Conservation (phyloP, 1,140 invertebrate genomes). For the Dendrolimus kikuchii region DNA sequence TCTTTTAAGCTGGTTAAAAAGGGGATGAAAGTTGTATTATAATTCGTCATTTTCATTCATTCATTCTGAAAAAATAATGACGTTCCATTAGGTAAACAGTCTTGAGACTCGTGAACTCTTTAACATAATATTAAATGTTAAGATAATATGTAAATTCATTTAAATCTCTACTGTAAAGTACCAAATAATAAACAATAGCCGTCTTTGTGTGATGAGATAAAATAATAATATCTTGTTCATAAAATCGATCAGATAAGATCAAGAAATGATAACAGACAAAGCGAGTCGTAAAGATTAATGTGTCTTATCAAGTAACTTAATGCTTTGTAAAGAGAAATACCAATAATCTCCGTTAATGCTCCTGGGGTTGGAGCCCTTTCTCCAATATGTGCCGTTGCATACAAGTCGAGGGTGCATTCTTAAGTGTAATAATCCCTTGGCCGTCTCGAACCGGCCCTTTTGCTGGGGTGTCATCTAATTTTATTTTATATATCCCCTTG, state of each 20-base stretch:
- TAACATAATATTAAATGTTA: too few species aligned
- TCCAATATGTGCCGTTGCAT: constrained; percentile 32
- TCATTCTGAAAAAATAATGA: too few species aligned
- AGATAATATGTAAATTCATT: too few species aligned
- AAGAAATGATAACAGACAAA: constrained; percentile 26
- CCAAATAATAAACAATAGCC: background rate
- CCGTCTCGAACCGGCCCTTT: constrained; percentile 30
- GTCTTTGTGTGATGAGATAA: constrained; percentile 6
- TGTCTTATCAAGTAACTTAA: constrained; percentile 51
- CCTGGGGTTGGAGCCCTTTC: constrained; percentile 42
- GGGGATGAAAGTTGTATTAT: too few species aligned
- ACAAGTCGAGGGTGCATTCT: constrained; percentile 48
- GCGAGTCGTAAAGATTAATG: constrained; percentile 44
- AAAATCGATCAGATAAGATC: too few species aligned
- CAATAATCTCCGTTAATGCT: constrained; percentile 52
- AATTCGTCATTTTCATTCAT: too few species aligned
- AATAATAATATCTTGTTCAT: too few species aligned
- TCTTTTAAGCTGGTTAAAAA: too few species aligned
- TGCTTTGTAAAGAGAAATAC: constrained; percentile 54
- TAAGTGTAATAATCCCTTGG: constrained; percentile 57
- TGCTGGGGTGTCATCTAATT: constrained; percentile 42
- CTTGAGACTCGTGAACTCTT: too few species aligned
- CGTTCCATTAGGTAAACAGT: too few species aligned
- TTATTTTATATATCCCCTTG: constrained; percentile 23
- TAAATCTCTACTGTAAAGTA: background rate